Evolutionary conservation across 2,888 invertebrate species (phyloP).

Genomic region (Allolobophora icterica): DNA sequence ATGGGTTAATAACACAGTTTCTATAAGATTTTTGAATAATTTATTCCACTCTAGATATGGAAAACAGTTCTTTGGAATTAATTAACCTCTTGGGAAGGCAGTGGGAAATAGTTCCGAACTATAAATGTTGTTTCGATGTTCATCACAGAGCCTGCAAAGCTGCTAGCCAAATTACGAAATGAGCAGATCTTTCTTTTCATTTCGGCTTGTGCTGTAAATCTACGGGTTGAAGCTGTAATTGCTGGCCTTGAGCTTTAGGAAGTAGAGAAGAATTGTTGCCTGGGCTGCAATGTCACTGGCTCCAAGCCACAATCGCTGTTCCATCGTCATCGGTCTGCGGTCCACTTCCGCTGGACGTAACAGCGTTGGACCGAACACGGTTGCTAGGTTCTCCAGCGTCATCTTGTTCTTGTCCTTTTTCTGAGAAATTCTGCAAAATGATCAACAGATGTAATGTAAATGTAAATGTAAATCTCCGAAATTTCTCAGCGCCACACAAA

Average conservation of each 20-base stretch:
- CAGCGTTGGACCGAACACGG: constrained; percentile 91
- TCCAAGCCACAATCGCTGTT: constrained; percentile 23
- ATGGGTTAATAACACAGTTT: too few species aligned
- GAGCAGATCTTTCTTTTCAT: not conserved
- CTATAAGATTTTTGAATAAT: too few species aligned
- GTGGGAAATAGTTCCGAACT: too few species aligned
- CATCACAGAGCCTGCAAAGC: not conserved
- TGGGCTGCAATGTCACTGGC: not conserved
- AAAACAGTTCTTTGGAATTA: too few species aligned
- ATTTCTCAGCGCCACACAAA: too few species aligned
- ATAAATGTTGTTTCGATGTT: not conserved
- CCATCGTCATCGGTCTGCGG: not conserved
- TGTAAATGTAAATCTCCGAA: too few species aligned
- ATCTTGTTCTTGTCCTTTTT: constrained; percentile 31
- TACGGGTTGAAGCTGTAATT: not conserved
- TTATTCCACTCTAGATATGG: too few species aligned
- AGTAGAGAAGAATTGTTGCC: constrained; percentile 27
- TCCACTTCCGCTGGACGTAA: constrained; percentile 62
- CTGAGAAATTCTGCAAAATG: constrained; percentile 19
- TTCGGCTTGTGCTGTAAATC: not conserved
- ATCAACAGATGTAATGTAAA: not conserved
- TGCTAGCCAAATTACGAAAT: not conserved
- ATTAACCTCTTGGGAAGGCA: too few species aligned
- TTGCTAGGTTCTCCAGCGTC: constrained; percentile 69
- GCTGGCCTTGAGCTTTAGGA: constrained; percentile 29